These are phyloP conservation scores for Seriola aureovittata DNA, from an alignment of 2,113 vertebrate species.

Conservation along the genomic window DNA sequence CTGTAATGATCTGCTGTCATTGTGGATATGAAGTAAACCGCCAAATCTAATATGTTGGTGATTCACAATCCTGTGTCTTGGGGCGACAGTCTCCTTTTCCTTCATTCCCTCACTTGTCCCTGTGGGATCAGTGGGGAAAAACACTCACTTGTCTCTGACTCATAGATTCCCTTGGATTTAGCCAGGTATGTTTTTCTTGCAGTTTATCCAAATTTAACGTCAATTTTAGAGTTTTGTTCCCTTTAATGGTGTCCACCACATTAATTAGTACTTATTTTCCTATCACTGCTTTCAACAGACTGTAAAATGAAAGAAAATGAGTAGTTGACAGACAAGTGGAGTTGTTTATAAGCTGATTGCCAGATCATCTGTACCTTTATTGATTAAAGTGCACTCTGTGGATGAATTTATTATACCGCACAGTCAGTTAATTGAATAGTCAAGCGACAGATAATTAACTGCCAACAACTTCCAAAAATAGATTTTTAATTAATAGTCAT, in stretches of 20 bases:
- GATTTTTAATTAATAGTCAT: neutral
- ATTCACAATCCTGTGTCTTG: slow-evolving; percentile 16
- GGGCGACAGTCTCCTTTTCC: slow-evolving; percentile 10
- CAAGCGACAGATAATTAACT: neutral
- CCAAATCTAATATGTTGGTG: slow-evolving; percentile 10
- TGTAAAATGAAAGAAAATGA: slow-evolving; percentile 31
- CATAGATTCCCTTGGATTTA: slow-evolving; percentile 34
- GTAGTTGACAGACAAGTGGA: neutral
- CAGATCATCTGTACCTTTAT: neutral
- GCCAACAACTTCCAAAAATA: neutral
- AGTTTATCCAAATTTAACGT: slow-evolving; percentile 18
- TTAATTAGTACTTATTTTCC: slow-evolving; percentile 24
- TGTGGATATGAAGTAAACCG: slow-evolving; percentile 15
- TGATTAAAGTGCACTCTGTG: neutral
- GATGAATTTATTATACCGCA: neutral
- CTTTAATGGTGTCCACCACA: neutral
- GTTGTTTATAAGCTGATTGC: slow-evolving; percentile 1
- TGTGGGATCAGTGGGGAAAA: slow-evolving; percentile 11
- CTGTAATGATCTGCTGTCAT: slow-evolving; percentile 32
- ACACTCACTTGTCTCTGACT: slow-evolving; percentile 24
- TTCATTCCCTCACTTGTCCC: slow-evolving; percentile 25
- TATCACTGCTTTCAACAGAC: slow-evolving; percentile 41
- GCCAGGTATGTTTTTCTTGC: slow-evolving; percentile 38
- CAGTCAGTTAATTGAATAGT: neutral
- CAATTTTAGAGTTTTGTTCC: neutral